Evolutionary conservation across 1,140 invertebrate species (phyloP), one percentile per base, ranked within the genome.

Genomic region (Galendromus occidentalis): DNA sequence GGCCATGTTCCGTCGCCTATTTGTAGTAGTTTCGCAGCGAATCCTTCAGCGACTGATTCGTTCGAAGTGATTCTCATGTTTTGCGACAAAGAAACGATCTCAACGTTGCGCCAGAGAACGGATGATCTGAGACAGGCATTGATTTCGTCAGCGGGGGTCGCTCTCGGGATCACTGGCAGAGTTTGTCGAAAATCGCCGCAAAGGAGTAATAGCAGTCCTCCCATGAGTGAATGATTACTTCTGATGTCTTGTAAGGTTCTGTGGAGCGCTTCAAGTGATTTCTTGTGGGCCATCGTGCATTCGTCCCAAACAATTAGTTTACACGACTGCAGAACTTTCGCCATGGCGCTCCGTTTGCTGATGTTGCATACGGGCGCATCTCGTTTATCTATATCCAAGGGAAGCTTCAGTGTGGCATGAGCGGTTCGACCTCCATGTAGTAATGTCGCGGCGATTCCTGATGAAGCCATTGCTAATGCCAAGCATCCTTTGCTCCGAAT

Each of bases 361-460:
- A 74, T 73, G 42, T 72, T 72, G 44, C 70, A 75, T 5, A 64
- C 59, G 33, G 33, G 33, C 64, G 25, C 28, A 66, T 59, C 69
- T 65, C 47, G 42, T 68, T 29, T 33, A 17, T 51, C 66, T 29
- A 69, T 42, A 65, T 69, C 66, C 45, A 70, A 64, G 45, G 72
- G 66, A 45, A 71, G 64, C 66, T 71, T 71, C 12, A 69, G 67
- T 18, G 65, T n/a, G 4, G 74, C 79, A 75, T 81, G 78, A 64
- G 75, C 75, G 41, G 78, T 82, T 71, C 74, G 67, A 22, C 79
- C 80, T 68, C 75, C 74, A 63, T 72, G 65, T 64, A 81, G 66
- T 28, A 81, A 72, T 47, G 76, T 80, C 30, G 79, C 77, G 25
- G 79, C 79, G 63, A 82, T 80, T 65, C 78, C 79, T 33, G 79